Base-by-base conservation (phyloP, 2,113 vertebrate genomes). In the Apistogramma diplotaenia region DNA sequence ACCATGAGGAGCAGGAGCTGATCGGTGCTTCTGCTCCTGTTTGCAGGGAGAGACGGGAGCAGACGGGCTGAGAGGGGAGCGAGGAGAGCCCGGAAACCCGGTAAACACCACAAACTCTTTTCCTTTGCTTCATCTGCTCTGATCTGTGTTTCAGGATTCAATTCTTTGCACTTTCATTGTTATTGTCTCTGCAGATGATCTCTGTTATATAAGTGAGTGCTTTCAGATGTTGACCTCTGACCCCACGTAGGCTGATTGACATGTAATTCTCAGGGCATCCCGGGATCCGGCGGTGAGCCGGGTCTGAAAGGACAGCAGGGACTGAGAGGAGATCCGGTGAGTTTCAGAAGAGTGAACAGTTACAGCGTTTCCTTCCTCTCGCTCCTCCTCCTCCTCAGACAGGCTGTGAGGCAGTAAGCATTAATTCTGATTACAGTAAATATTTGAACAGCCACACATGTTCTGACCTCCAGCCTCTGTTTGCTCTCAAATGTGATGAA, bases 261-360 rank as follows among this genome's bases (percentile, higher is more conserved):
- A 23, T 85, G 18, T 71, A 27, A 6, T 62, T 81, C 83, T 82
- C 84, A 97, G 97, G 97, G 97, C 25, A 93, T 81, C 85, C 95
- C 91, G 10, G 96, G 96, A 6, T 87, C 82, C 56, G 85, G 71
- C 85, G 96, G 97, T 74, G 91, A 92, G 62, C 25, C 79, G 5
- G 96, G 96, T 16, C 87, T 90, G 1, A 86, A 53, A 79, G 97
- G 96, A 87, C 85, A 95, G 76, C 88, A 79, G 93, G 96, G 96
- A 74, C 81, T 96, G 55, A 95, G 95, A 94, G 96, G 97, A 89
- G 96, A 97, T 90, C 92, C 92, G 85, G 97, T 97, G 79, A 95
- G 96, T 88, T 79, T 46, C 3, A 60, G 18, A 60, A 60, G 11
- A 33, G 29, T 11, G 0, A 2, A 5, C 18, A 35, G 18, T 59